Percentiles rank a stretch among this genome's conserved stretches.
These are phyloP conservation scores for Hirtodrosophila cameraria DNA, from an alignment of 2,888 invertebrate species.

Conservation along the genomic window DNA sequence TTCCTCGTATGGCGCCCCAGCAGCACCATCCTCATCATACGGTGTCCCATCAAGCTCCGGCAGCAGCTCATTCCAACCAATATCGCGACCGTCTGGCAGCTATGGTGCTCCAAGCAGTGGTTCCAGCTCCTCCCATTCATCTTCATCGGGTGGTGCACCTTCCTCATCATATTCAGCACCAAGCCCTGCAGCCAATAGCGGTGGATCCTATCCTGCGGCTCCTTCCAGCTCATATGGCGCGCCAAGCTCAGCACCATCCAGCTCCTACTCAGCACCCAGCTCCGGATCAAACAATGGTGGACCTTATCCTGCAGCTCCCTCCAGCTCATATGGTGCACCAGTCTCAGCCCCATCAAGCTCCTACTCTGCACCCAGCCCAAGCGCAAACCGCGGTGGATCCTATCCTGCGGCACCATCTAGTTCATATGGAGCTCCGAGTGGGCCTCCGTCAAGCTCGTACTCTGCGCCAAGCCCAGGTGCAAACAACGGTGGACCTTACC, in stretches of 20 bases:
- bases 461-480: constrained; percentile 51
- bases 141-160: constrained; percentile 8
- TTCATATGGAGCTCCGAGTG: constrained; percentile 46
- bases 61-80: constrained; percentile 45
- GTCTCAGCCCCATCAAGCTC: constrained; percentile 46
- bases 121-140: constrained; percentile 16
- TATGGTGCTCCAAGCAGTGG: constrained; percentile 57
- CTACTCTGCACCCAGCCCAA: constrained; percentile 51
- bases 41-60: constrained; percentile 76
- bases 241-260: constrained; percentile 55
- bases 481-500: constrained; percentile 46
- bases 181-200: constrained; percentile 3
- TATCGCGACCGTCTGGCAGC: constrained; percentile 56
- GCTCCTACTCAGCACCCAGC: constrained; percentile 46
- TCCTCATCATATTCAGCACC: constrained; percentile 26
- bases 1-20: constrained; percentile 83
- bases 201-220: constrained; percentile 52
- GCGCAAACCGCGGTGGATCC: constrained; percentile 83
- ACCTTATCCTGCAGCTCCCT: constrained; percentile 75
- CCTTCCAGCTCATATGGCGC: constrained; percentile 77
- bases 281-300: constrained; percentile 17
- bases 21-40: constrained; percentile 84
- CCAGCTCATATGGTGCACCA: constrained; percentile 84
- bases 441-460: constrained; percentile 47
- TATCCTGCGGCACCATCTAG: constrained; percentile 82